A percentile compares a stretch with the other conserved stretches of the same genome.
Evolutionary conservation across 2,113 vertebrate species (phyloP).

Genomic region (Aegypius monachus): DNA sequence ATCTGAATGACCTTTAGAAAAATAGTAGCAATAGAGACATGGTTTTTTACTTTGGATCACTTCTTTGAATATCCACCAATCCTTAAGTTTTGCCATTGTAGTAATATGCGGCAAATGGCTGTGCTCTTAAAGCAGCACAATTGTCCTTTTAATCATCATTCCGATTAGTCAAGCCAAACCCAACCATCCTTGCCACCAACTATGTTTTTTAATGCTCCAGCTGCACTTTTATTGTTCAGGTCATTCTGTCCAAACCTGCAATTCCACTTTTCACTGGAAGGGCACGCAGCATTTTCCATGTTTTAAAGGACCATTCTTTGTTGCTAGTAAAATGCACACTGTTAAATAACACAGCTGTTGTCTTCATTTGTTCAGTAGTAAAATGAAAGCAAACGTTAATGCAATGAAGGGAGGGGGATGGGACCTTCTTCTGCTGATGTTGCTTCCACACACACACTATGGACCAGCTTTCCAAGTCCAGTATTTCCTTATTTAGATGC

Average conservation of each 20-base stretch:
- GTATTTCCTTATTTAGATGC: background rate
- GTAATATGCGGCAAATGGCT: background rate
- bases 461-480: background rate
- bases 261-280: constrained; percentile 1
- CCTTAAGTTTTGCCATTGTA: background rate
- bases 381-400: background rate
- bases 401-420: background rate
- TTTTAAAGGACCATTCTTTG: background rate
- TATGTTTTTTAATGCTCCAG: constrained; percentile 4
- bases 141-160: background rate
- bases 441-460: background rate
- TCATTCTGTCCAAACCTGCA: constrained; percentile 3
- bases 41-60: background rate
- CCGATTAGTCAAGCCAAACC: background rate
- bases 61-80: background rate
- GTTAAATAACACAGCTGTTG: constrained; percentile 55
- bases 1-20: background rate
- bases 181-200: background rate
- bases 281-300: background rate
- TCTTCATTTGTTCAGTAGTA: constrained; percentile 23
- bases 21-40: background rate
- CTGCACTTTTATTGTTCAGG: constrained; percentile 21
- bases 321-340: background rate
- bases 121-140: background rate
- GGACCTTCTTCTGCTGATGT: background rate